Percentiles rank a stretch among this genome's conserved stretches.
These are phyloP conservation scores for Potamarius usumacintae DNA, from an alignment of 2,113 vertebrate species.

Conservation along the genomic window DNA sequence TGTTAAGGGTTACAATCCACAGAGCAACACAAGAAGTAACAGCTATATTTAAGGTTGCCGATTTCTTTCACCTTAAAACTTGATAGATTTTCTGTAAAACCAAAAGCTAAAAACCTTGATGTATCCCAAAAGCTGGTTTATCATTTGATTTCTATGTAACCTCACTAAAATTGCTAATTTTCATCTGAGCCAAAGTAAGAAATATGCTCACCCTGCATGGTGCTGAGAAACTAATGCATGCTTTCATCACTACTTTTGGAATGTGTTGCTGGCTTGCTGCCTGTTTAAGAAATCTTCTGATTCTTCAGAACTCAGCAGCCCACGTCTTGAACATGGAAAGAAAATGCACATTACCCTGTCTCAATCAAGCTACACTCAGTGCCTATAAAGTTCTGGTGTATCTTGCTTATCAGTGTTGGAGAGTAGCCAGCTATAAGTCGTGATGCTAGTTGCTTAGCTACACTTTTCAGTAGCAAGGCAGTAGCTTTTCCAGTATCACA, in stretches of 20 bases:
- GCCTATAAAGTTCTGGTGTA: not conserved
- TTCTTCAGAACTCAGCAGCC: not conserved
- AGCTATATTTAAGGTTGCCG: not conserved
- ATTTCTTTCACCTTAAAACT: not conserved
- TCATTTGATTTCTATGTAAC: not conserved
- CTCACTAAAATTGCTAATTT: not conserved
- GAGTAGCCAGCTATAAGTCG: not conserved
- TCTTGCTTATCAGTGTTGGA: not conserved
- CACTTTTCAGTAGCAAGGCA: not conserved
- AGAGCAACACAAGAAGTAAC: not conserved
- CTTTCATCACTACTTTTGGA: not conserved
- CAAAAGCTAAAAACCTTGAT: not conserved
- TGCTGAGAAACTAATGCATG: not conserved
- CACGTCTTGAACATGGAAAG: not conserved
- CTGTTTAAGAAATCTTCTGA: not conserved
- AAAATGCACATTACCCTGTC: not conserved
- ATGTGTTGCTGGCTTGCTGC: not conserved
- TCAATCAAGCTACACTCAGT: not conserved
- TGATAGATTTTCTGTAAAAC: not conserved
- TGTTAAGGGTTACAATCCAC: slow-evolving; percentile 23
- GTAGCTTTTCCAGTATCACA: not conserved
- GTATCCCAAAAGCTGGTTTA: not conserved
- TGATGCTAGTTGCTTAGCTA: not conserved
- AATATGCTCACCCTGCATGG: not conserved
- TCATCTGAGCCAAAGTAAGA: not conserved